Base-by-base conservation (phyloP, 2,888 invertebrate species). In the Agrochola lota region DNA sequence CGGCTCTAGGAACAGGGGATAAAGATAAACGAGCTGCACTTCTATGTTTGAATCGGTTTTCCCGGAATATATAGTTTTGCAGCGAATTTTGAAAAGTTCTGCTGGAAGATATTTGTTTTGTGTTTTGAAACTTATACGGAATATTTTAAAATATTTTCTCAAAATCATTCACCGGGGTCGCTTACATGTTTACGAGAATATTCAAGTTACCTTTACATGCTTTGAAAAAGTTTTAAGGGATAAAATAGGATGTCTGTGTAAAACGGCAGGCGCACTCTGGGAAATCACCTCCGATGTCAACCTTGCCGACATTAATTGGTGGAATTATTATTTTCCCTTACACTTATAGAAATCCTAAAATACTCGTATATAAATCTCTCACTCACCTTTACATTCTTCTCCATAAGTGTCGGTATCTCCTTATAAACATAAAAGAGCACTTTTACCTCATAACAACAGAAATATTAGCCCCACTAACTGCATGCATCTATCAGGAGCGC, bases 401-500 rank as follows among this genome's bases (percentile, higher is more conserved):
- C 17, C 40, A 40, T 12, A 12, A 5, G 20, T 9, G 15, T 43
- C 40, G 0, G 26, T 26, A 11, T 59, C n/a, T n/a, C 6, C n/a
- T 30, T 46, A 55, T 3, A 43, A 43, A 12, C 1, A 8, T 15
- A 43, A 49, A 35, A 59, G 15, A 74, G 7, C 6, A 26, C 11
- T 20, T 57, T 46, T 23, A 20, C 15, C 5, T 8, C 35, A 40
- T 40, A 40, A 52, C n/a, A 9, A 40, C n/a, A 52, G 12, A 77
- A 68, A 35, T 26, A 77, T 26, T 17, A 52, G 35, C 52, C 20
- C 11, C 15, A 72, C 20, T 35, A 63, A 49, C n/a, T 68, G 81
- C 67, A 74, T 71, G 80, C 67, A 74, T 55, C 64, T 82, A 82
- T 72, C 62, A 85, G 78, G 83, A 84, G n/a, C 59, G 68, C 81